Percentiles rank a stretch among this genome's conserved stretches.
Evolutionary conservation across 1,140 invertebrate species (phyloP).

Genomic region (Drosophila kepulauana): DNA sequence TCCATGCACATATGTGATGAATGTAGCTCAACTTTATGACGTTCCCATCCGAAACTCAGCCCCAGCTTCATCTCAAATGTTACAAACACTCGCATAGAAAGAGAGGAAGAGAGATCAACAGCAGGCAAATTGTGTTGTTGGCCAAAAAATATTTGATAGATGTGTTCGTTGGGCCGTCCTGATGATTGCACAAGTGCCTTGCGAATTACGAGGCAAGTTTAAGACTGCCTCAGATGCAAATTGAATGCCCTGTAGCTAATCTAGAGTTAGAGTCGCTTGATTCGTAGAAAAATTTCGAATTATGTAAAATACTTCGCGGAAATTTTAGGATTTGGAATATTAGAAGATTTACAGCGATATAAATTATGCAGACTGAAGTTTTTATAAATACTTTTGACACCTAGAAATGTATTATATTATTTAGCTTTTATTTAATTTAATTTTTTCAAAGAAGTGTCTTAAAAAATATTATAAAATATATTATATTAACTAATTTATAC

Average conservation of each 20-base stretch:
- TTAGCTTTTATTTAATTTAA: too few species aligned
- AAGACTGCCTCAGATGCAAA: conserved; percentile 12
- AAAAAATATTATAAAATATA: too few species aligned
- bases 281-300: neutral
- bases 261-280: neutral
- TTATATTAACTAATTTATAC: too few species aligned
- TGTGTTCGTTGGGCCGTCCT: conserved; percentile 24
- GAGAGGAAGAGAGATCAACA: neutral
- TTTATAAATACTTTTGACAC: too few species aligned
- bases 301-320: too few species aligned
- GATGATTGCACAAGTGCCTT: conserved; percentile 32
- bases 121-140: conserved; percentile 48
- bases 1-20: conserved; percentile 46
- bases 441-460: too few species aligned
- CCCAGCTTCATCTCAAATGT: neutral
- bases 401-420: too few species aligned
- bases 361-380: too few species aligned
- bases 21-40: conserved; percentile 76
- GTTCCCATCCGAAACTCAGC: conserved; percentile 13
- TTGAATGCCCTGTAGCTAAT: conserved; percentile 4
- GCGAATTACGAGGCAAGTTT: conserved; percentile 21
- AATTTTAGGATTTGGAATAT: too few species aligned
- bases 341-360: too few species aligned
- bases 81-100: neutral
- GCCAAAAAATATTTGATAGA: conserved; percentile 57